Conservation (phyloP, 2,888 invertebrate species). For the Apantesis nais region DNA sequence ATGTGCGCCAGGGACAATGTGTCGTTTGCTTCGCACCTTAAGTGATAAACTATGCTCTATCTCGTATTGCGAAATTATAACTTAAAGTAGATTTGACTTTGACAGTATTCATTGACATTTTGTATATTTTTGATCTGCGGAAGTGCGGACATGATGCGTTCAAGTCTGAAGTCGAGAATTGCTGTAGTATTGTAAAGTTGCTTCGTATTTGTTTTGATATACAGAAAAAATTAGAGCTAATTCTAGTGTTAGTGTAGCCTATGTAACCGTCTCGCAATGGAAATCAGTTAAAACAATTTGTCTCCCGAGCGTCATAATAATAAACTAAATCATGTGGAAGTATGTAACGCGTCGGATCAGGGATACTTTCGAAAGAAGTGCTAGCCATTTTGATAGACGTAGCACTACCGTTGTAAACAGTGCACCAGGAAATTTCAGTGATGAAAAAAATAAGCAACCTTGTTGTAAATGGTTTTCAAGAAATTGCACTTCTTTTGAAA, state of each 20-base stretch:
- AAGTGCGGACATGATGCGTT: not conserved
- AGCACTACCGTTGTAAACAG: conserved; percentile 72
- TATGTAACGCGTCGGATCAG: conserved; percentile 81
- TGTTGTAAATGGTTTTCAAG: conserved; percentile 65
- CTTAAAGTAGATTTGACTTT: not conserved
- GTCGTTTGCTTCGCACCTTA: too few species aligned
- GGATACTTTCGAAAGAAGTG: conserved; percentile 80
- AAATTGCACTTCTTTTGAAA: conserved; percentile 55
- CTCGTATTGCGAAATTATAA: too few species aligned
- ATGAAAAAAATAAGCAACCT: conserved; percentile 59
- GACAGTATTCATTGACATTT: not conserved
- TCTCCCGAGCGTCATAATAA: conserved; percentile 20
- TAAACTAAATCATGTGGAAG: conserved; percentile 78
- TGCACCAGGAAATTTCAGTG: conserved; percentile 54
- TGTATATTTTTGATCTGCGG: not conserved
- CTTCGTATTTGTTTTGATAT: not conserved
- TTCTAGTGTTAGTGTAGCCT: not conserved
- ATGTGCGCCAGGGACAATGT: too few species aligned
- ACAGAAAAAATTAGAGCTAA: not conserved
- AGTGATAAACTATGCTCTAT: too few species aligned
- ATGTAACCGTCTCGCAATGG: conserved; percentile 28
- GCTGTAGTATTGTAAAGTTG: not conserved
- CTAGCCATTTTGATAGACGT: conserved; percentile 79
- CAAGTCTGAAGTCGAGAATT: not conserved
- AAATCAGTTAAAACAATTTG: conserved; percentile 19